phyloP scores from a whole-genome alignment of 1,140 invertebrate genomes.

The Coenobita brevimanus region DNA sequence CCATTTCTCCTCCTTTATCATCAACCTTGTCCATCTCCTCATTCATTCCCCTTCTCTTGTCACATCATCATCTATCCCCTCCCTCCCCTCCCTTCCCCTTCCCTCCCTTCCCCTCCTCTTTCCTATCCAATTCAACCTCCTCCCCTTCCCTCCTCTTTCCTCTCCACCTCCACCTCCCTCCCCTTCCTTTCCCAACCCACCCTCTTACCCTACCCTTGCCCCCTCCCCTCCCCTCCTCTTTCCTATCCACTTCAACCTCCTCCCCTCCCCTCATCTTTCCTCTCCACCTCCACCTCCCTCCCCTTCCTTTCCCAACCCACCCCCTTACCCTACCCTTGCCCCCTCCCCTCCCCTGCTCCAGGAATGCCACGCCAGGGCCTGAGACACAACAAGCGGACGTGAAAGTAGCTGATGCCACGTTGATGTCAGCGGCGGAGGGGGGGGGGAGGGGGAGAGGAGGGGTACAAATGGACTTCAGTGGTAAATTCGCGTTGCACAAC shows the following conservation, averaged over 20 bases:
- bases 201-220: neutral
- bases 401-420: neutral
- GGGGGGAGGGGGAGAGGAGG: too few species aligned
- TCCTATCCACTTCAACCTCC: neutral
- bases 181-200: neutral
- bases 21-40: neutral
- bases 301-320: neutral
- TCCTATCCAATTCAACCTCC: neutral
- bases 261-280: neutral
- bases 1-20: neutral
- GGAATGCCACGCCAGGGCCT: neutral
- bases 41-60: neutral
- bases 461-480: too few species aligned
- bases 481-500: too few species aligned
- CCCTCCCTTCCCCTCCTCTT: neutral
- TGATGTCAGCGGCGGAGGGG: neutral
- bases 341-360: neutral
- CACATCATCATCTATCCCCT: neutral
- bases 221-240: neutral
- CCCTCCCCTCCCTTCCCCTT: neutral
- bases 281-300: neutral
- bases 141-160: neutral
- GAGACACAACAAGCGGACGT: constrained; percentile 2
- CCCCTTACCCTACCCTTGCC: neutral
- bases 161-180: neutral